phyloP scores from a whole-genome alignment of 2,113 vertebrate genomes.

The Oncorhynchus tshawytscha region DNA sequence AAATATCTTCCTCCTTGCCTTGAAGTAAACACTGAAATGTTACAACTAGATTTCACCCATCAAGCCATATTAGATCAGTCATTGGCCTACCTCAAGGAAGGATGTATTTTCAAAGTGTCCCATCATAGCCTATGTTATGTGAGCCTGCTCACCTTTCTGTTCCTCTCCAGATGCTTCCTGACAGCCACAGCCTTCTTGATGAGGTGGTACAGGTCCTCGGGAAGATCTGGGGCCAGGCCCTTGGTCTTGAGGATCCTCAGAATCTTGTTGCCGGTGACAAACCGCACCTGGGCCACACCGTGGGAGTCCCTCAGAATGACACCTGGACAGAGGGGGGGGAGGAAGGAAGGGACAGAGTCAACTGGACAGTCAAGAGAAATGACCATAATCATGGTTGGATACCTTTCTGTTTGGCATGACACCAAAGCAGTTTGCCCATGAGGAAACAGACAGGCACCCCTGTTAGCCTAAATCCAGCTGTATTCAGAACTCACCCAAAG shows the following conservation, averaged over 20 bases:
- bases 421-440: no score
- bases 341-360: no score
- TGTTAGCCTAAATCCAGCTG: not conserved
- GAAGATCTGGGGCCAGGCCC: conserved; percentile 94
- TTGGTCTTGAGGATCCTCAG: conserved; percentile 96
- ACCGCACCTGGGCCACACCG: conserved; percentile 96
- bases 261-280: conserved; percentile 98
- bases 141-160: conserved; percentile 84
- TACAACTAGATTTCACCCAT: no score
- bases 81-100: no score
- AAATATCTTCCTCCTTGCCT: no score
- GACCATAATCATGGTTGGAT: not conserved
- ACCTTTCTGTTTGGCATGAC: no score
- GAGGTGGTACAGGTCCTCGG: conserved; percentile 96
- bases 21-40: no score
- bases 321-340: conserved; percentile 60
- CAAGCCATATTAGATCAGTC: no score
- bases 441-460: not conserved
- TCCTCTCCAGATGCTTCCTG: conserved; percentile 97
- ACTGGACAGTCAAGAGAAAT: not conserved
- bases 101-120: no score
- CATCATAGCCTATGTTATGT: no score
- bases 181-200: conserved; percentile 99
- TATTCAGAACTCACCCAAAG: no score
- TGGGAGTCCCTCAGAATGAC: conserved; percentile 98